Evolutionary conservation across 2,888 invertebrate genomes (phyloP), one percentile per base, ranked within the genome.

Genomic region (Nomada flava): DNA sequence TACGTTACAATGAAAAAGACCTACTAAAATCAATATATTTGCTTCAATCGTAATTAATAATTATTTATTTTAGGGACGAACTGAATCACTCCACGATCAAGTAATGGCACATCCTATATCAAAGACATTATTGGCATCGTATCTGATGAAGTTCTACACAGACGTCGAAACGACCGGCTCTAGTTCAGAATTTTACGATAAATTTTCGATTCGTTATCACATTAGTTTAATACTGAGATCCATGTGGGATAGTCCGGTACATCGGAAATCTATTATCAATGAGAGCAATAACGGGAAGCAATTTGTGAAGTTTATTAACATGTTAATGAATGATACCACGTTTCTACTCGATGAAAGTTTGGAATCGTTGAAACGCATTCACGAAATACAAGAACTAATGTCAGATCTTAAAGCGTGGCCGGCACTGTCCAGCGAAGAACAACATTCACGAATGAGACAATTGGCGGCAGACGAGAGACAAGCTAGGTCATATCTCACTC

Each of bases 311-410:
- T 99, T 99, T 93, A 96, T 99, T 88, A 99, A 99, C 94, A 98
- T 99, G 98, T 94, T 99, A 87, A 99, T 99, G 98, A 99, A 99
- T 92, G 99, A 99, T 94, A 99, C 98, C 29, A 99, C 99, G 71
- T 99, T 98, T 94, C 95, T 99, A 79, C 95, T 99, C 86, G 99
- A 99, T 93, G 99, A 99, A 94, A 98, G 98, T 92, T 94, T 98
- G 70, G 97, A 98, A 94, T 98, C 98, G 90, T 95, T 99, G 86
- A 98, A 97, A 92, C 96, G 97, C 76, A 97, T 97, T 90, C 97
- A 97, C 94, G 97, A 97, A 92, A 97, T 98, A 26, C 99, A 99
- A 94, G 98, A 97, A 88, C 94, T 97, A 67, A 97, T 97, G 95
- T 96, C 96, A 68, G 96, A 96, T 90, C 94, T 95, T 44, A 94